Percentiles rank a stretch among this genome's conserved stretches.
These are phyloP conservation scores for Drosophila parvula DNA, from an alignment of 1,140 invertebrate genomes.

Conservation along the genomic window DNA sequence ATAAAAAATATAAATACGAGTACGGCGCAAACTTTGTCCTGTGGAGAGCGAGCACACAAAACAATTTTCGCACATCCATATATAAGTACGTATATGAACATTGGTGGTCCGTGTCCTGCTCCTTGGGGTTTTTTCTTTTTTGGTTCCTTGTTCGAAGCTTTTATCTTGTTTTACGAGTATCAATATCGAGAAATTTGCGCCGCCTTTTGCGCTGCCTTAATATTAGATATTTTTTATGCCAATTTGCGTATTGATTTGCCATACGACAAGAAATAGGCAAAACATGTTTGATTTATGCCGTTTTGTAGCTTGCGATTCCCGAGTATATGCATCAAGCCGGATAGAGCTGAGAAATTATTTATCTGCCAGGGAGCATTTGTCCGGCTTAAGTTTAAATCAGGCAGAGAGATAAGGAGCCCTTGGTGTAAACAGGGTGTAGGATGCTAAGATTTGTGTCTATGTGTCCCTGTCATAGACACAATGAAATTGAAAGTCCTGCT, in stretches of 20 bases:
- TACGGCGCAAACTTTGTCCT: constrained; percentile 60
- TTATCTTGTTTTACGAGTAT: constrained; percentile 69
- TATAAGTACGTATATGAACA: constrained; percentile 5
- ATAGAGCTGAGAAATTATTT: constrained; percentile 37
- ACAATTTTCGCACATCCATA: constrained; percentile 59
- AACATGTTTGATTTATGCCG: constrained; percentile 71
- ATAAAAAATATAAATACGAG: constrained; percentile 64
- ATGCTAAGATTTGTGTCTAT: constrained; percentile 39
- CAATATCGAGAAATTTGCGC: constrained; percentile 54
- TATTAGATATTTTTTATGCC: constrained; percentile 60
- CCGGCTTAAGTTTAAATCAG: constrained; percentile 35
- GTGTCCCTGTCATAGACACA: constrained; percentile 38
- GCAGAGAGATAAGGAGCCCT: not conserved
- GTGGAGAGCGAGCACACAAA: constrained; percentile 34
- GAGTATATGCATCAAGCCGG: constrained; percentile 24
- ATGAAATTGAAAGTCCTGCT: constrained; percentile 56
- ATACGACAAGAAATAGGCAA: constrained; percentile 32
- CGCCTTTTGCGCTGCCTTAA: constrained; percentile 40
- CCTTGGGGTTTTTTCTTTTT: constrained; percentile 28
- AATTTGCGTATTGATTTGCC: constrained; percentile 79
- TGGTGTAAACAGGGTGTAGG: not conserved
- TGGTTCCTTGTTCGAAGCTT: constrained; percentile 44
- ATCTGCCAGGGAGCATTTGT: constrained; percentile 27
- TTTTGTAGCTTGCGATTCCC: constrained; percentile 37
- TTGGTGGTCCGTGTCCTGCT: not conserved